phyloP scores from a whole-genome alignment of 2,888 invertebrate genomes.

The Sarcophaga subvicina region DNA sequence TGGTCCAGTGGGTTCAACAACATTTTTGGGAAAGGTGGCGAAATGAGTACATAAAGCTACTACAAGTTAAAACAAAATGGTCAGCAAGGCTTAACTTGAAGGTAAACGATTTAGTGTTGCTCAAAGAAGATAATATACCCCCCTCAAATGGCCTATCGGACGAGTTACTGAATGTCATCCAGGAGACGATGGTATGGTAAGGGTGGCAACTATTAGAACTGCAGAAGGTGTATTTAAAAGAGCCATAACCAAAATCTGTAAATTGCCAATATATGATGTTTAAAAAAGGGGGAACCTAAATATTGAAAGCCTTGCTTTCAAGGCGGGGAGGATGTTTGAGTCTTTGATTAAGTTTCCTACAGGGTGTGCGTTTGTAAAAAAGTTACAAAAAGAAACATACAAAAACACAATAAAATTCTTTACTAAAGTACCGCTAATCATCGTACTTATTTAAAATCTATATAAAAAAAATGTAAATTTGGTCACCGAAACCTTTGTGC shows the following conservation, averaged over 20 bases:
- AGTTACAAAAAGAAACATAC: too few species aligned
- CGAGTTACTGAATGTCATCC: conserved; percentile 28
- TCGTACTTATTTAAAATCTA: too few species aligned
- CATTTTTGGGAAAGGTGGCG: conserved; percentile 60
- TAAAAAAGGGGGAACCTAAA: not conserved
- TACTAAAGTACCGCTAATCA: too few species aligned
- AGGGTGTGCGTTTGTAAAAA: too few species aligned
- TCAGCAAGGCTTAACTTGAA: conserved; percentile 4
- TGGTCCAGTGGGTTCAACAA: conserved; percentile 50
- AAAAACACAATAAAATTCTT: too few species aligned
- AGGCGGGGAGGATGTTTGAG: not conserved
- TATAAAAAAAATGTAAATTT: too few species aligned
- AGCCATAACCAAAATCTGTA: conserved; percentile 45
- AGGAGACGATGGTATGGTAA: conserved; percentile 28
- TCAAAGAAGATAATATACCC: conserved; percentile 41
- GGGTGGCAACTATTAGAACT: conserved; percentile 44
- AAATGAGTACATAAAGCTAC: conserved; percentile 47
- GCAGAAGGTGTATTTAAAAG: conserved; percentile 35
- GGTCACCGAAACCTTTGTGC: too few species aligned
- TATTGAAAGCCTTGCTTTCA: conserved; percentile 38
- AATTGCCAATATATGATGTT: conserved; percentile 22
- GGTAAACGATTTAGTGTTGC: conserved; percentile 30
- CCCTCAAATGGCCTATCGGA: conserved; percentile 38
- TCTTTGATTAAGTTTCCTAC: too few species aligned
- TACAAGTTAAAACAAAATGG: conserved; percentile 47